These are phyloP conservation scores for Gymnoscopelus microlampas DNA, from an alignment of 2,797 vertebrate genomes.

Conservation along the genomic window DNA sequence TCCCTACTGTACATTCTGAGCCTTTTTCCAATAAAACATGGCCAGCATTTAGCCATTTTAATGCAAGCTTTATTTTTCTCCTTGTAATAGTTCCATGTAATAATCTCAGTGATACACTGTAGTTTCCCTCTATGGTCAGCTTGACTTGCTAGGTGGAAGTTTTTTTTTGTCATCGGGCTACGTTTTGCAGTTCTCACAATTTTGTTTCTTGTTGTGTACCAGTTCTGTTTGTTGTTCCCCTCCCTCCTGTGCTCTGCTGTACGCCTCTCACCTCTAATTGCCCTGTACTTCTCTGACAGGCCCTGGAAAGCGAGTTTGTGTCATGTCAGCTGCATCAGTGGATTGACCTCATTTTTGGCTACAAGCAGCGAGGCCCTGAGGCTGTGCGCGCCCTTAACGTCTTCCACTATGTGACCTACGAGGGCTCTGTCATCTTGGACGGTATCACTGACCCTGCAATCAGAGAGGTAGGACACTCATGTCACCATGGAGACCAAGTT, in stretches of 20 bases:
- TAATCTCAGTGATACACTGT: slow-evolving; percentile 2
- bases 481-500: slow-evolving; percentile 36
- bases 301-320: slow-evolving; percentile 98
- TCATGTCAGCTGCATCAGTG: slow-evolving; percentile 99
- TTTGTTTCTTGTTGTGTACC: slow-evolving; percentile 39
- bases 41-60: not conserved
- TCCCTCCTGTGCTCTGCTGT: slow-evolving; percentile 29
- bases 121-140: slow-evolving; percentile 1
- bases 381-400: slow-evolving; percentile 95
- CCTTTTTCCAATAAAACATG: too few species aligned
- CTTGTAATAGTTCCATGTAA: not conserved
- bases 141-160: not conserved
- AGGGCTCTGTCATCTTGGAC: slow-evolving; percentile 94
- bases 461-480: slow-evolving; percentile 87
- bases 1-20: not conserved
- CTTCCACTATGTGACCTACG: slow-evolving; percentile 96
- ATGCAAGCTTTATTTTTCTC: not conserved
- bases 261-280: slow-evolving; percentile 75
- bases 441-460: slow-evolving; percentile 90
- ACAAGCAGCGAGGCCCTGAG: slow-evolving; percentile 98
- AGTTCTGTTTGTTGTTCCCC: not conserved
- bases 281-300: slow-evolving; percentile 84
- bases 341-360: slow-evolving; percentile 99
- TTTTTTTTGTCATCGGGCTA: not conserved
- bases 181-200: slow-evolving; percentile 33